Percentiles rank a stretch among this genome's conserved stretches.
These are phyloP conservation scores for Pheosia gnoma DNA, from an alignment of 2,888 invertebrate genomes.

Conservation along the genomic window DNA sequence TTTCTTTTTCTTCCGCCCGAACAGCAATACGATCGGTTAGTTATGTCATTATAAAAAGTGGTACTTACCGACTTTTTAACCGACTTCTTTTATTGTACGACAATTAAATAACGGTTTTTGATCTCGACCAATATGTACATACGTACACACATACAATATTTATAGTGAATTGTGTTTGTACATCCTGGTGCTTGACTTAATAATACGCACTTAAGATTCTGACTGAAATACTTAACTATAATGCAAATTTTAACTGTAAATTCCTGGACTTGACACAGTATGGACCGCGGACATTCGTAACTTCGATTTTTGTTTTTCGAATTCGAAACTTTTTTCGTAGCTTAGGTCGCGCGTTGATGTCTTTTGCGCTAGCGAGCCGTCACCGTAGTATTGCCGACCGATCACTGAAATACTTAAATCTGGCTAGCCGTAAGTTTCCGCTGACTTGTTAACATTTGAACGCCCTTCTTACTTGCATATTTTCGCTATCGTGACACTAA, in stretches of 20 bases:
- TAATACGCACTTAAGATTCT: background rate
- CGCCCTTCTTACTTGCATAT: conserved; percentile 1
- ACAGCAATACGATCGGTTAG: conserved; percentile 26
- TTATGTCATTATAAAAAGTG: conserved; percentile 37
- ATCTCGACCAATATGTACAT: conserved; percentile 3
- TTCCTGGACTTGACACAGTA: too few species aligned
- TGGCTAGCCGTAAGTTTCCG: background rate
- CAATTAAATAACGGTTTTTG: conserved; percentile 28
- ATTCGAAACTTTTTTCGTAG: background rate
- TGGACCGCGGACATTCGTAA: too few species aligned
- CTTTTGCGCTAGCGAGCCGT: conserved; percentile 47
- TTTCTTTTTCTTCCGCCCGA: conserved; percentile 27
- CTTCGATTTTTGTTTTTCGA: too few species aligned
- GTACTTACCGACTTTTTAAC: conserved; percentile 28
- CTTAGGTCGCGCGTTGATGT: conserved; percentile 63
- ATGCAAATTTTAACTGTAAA: too few species aligned
- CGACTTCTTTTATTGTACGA: conserved; percentile 26
- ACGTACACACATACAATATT: background rate
- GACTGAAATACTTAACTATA: background rate
- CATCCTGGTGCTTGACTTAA: background rate
- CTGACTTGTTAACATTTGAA: conserved; percentile 8
- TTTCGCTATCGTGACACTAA: conserved; percentile 28
- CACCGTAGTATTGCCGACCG: conserved; percentile 16
- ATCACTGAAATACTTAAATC: background rate
- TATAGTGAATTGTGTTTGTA: background rate